Conservation (phyloP, 2,888 invertebrate genomes). For the Arge pagana region DNA sequence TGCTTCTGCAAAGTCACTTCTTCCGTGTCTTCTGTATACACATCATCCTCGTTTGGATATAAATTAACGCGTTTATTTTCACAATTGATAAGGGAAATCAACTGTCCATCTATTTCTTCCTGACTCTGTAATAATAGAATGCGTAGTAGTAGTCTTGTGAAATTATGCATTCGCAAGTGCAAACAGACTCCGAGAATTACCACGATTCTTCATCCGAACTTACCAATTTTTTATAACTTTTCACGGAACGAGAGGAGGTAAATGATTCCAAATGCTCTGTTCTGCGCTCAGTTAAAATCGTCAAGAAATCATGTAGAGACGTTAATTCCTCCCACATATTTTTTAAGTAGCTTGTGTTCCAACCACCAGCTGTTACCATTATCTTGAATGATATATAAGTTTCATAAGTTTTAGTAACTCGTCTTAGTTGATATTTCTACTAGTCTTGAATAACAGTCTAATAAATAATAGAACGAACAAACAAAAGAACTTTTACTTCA, state of each 20-base stretch:
- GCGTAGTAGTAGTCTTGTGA: neutral
- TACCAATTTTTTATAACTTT: slow-evolving; percentile 36
- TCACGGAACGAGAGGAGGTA: no score
- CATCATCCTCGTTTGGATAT: neutral
- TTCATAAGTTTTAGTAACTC: slow-evolving; percentile 7
- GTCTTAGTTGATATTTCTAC: neutral
- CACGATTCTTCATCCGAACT: slow-evolving; percentile 28
- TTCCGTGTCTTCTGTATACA: slow-evolving; percentile 27
- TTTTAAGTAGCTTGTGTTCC: slow-evolving; percentile 32
- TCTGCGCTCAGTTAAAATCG: slow-evolving; percentile 34
- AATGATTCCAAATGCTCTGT: slow-evolving; percentile 27
- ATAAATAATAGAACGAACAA: no score
- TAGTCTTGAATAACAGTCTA: no score
- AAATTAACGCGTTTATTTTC: slow-evolving; percentile 24
- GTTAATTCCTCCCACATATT: slow-evolving; percentile 39
- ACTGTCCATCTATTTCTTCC: slow-evolving; percentile 28
- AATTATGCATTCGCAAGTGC: neutral
- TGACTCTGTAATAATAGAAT: slow-evolving; percentile 29
- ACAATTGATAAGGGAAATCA: slow-evolving; percentile 34
- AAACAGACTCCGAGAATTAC: neutral
- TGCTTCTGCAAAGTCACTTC: slow-evolving; percentile 31
- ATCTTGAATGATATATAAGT: slow-evolving; percentile 31
- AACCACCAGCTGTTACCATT: slow-evolving; percentile 36
- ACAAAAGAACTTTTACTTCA: no score
- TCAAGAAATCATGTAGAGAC: slow-evolving; percentile 37